These are phyloP conservation scores for Mesocentrotus franciscanus DNA, from an alignment of 53 echinoderm and acorn worm species.

Conservation along the genomic window DNA sequence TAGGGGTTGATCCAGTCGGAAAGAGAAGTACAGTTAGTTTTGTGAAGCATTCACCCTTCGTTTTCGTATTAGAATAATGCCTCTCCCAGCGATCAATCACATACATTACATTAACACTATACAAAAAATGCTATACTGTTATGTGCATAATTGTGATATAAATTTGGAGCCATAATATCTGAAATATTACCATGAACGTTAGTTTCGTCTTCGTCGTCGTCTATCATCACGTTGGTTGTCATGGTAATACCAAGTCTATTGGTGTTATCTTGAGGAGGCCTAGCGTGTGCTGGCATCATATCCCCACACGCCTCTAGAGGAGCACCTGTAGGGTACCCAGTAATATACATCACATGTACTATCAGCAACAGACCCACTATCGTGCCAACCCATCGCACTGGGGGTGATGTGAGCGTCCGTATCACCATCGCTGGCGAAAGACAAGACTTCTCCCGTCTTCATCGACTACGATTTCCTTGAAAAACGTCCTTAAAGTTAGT, in stretches of 20 bases:
- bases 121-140: too few species aligned
- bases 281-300: constrained; percentile 10
- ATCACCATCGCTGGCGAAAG: constrained; percentile 64
- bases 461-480: constrained; percentile 46
- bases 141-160: background rate
- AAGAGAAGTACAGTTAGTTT: too few species aligned
- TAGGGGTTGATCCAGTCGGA: too few species aligned
- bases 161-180: background rate
- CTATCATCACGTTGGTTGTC: background rate
- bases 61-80: too few species aligned
- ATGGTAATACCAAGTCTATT: constrained; percentile 29
- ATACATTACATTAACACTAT: too few species aligned
- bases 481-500: background rate
- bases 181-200: constrained; percentile 7
- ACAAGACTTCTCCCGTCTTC: constrained; percentile 21
- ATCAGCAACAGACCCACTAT: background rate
- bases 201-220: background rate
- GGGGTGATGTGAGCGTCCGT: constrained; percentile 41
- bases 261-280: constrained; percentile 10
- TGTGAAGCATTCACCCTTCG: too few species aligned
- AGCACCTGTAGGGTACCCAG: constrained; percentile 10
- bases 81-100: too few species aligned
- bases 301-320: constrained; percentile 32
- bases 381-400: background rate
- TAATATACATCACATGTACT: background rate